Evolutionary conservation across 1,140 invertebrate species (phyloP), one percentile per base, ranked within the genome.

Genomic region (Diachasma alloeum): DNA sequence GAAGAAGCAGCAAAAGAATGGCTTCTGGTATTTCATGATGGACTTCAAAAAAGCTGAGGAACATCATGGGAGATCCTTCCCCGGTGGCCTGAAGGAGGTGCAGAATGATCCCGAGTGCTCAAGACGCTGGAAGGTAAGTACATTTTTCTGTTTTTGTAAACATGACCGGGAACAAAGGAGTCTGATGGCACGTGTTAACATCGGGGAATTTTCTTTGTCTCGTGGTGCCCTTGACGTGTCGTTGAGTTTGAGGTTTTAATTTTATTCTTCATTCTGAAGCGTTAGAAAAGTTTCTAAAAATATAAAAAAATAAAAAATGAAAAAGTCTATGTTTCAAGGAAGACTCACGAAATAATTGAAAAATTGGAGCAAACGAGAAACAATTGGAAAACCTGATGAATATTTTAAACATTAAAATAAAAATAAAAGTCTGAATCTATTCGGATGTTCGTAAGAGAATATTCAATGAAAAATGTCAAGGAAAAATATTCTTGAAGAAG

Each of bases 1-100:
- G 59, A 89, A 88, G 75, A 89, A 89, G 77, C 46, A 80, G 11
- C 76, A 83, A 19, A 83, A 72, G 75, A 89, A 87, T 75, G 83
- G 85, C 0, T 90, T 85, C 72, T 89, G 84, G 31, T 89, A 81
- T 63, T 89, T 77, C 73, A 88, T 89, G 86, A 6, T 82, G 1
- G 81, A 88, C 75, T 89, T 84, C 68, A 87, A 79, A 79, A 84
- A 88, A 74, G 78, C 86, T 69, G 83, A 88, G 77, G 81, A 79
- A 17, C 83, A 85, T 67, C 84, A 82, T 36, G 87, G 87, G 0
- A 81, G 83, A 5, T 77, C 79, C 22, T 89, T 87, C 74, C 75
- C 48, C 9, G 85, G 82, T 68, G 76, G 86, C 68, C 75, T 81
- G 9, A 85, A 86, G 78, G 81, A 86, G 36, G 82, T 85, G 15